phyloP scores from a whole-genome alignment of 2,888 invertebrate genomes.

The Pycnomerus fuliginosus region DNA sequence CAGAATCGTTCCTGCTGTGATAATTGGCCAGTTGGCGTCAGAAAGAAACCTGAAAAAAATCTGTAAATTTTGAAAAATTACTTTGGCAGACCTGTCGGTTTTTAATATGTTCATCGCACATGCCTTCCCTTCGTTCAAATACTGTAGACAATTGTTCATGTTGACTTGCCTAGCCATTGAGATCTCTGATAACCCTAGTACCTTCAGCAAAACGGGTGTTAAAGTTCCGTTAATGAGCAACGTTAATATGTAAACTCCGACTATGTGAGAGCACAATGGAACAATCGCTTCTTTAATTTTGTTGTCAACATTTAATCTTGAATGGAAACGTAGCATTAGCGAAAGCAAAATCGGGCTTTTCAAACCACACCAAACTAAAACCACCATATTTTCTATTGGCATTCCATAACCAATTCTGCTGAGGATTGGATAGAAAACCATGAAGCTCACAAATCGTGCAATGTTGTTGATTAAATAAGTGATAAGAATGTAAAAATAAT shows the following conservation, averaged over 20 bases:
- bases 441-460: constrained; percentile 37
- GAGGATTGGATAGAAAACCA: constrained; percentile 54
- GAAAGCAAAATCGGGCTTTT: constrained; percentile 53
- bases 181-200: constrained; percentile 57
- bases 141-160: constrained; percentile 61
- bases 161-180: constrained; percentile 58
- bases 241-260: constrained; percentile 60
- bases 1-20: constrained; percentile 57
- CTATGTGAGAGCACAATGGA: constrained; percentile 57
- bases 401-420: constrained; percentile 61
- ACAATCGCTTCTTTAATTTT: too few relatives aligned
- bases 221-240: constrained; percentile 61
- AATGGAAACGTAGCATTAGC: not conserved
- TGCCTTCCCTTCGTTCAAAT: too few relatives aligned
- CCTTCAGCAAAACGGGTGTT: constrained; percentile 54
- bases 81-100: too few relatives aligned
- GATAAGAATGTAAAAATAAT: too few relatives aligned
- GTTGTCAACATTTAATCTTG: not conserved
- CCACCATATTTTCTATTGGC: constrained; percentile 59
- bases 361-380: constrained; percentile 64
- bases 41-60: constrained; percentile 53
- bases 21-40: constrained; percentile 64
- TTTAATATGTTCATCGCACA: too few relatives aligned
- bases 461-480: constrained; percentile 1
- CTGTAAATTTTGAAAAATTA: too few relatives aligned